Percentiles rank a stretch among this genome's conserved stretches.
Conservation (phyloP, 2,797 vertebrate species). For the Coilia nasus region DNA sequence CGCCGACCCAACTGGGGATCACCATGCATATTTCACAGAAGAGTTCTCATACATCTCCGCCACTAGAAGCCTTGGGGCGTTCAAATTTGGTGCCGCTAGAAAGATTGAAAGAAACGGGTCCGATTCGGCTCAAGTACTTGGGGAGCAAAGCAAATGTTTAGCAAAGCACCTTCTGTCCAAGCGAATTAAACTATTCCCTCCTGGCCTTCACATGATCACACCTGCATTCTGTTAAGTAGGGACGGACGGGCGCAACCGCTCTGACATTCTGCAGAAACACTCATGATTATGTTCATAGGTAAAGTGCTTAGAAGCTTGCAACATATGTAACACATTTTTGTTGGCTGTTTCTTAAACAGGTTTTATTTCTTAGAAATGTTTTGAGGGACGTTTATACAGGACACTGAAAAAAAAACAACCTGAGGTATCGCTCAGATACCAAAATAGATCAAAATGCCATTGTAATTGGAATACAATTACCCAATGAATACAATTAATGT, state of each 20-base stretch:
- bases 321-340: background rate
- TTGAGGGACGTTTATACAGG: no score
- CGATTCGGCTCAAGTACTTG: conserved; percentile 74
- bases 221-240: conserved; percentile 25
- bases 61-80: conserved; percentile 77
- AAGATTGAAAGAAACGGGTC: conserved; percentile 64
- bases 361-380: no score
- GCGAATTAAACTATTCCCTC: conserved; percentile 81
- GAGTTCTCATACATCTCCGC: conserved; percentile 80
- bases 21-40: conserved; percentile 84
- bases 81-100: conserved; percentile 62
- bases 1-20: conserved; percentile 77
- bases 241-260: background rate
- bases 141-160: conserved; percentile 71
- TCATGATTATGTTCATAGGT: conserved; percentile 1
- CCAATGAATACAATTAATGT: background rate
- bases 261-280: background rate
- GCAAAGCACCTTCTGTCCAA: conserved; percentile 77
- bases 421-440: background rate
- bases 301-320: background rate
- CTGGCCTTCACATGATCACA: conserved; percentile 44
- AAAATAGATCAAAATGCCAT: background rate
- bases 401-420: background rate
- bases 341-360: background rate
- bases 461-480: background rate